A percentile compares a stretch with the other conserved stretches of the same genome.
Conservation (phyloP, 2,888 invertebrate species). For the Polia nebulosa region DNA sequence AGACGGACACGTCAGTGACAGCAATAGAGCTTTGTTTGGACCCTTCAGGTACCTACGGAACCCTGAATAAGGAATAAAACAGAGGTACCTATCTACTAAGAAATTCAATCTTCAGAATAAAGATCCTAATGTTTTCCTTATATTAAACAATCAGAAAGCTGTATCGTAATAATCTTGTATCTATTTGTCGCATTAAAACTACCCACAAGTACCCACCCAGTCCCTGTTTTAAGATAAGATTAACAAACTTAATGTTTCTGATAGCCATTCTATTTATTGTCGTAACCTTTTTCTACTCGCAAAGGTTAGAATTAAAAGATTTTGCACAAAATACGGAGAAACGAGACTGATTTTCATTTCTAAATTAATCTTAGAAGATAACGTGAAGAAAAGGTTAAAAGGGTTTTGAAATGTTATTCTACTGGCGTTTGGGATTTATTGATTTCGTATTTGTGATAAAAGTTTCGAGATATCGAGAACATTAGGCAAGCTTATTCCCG, state of each 20-base stretch:
- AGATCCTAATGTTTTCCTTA: background rate
- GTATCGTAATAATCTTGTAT: slow-evolving; percentile 26
- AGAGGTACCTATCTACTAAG: too few relatives aligned
- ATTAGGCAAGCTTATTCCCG: too few relatives aligned
- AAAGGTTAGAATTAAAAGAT: slow-evolving; percentile 50
- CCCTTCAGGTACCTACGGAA: background rate
- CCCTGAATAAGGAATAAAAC: background rate
- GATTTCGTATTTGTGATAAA: slow-evolving; percentile 3
- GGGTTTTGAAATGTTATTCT: slow-evolving; percentile 31
- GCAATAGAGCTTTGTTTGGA: background rate
- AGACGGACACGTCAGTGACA: too few relatives aligned
- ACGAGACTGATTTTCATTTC: slow-evolving; percentile 25
- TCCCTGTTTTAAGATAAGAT: slow-evolving; percentile 54
- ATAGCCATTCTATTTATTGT: slow-evolving; percentile 57
- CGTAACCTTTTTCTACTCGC: slow-evolving; percentile 51
- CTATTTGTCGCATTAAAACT: slow-evolving; percentile 52
- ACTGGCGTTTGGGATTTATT: slow-evolving; percentile 16
- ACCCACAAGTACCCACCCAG: slow-evolving; percentile 25
- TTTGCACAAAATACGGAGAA: slow-evolving; percentile 37
- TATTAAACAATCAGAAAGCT: slow-evolving; percentile 7
- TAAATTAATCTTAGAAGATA: slow-evolving; percentile 33
- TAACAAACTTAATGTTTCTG: slow-evolving; percentile 51
- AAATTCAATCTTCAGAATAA: background rate
- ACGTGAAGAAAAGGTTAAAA: slow-evolving; percentile 37
- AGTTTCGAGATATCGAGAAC: background rate